These are phyloP conservation scores for Limnodromus scolopaceus DNA, from an alignment of 2,797 vertebrate species.

Conservation along the genomic window DNA sequence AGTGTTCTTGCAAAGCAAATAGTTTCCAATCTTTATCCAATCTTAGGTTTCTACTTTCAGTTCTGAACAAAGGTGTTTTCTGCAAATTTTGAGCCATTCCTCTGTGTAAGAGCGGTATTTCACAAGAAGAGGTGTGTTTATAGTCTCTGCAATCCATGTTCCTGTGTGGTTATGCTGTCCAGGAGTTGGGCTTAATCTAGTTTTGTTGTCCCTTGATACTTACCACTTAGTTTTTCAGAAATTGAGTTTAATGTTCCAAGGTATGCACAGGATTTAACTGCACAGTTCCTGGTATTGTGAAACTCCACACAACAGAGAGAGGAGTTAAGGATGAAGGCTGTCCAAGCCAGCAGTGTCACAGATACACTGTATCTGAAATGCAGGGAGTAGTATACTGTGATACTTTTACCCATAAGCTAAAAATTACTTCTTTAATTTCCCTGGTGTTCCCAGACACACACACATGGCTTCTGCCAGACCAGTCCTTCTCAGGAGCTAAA, in stretches of 20 bases:
- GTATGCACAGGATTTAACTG: neutral
- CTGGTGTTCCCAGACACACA: neutral
- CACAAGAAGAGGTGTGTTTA: neutral
- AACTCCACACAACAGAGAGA: neutral
- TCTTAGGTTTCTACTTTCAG: neutral
- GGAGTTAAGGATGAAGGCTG: neutral
- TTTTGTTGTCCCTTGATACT: constrained; percentile 8
- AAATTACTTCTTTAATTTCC: neutral
- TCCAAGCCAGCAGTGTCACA: neutral
- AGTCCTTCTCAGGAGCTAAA: neutral
- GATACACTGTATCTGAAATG: neutral
- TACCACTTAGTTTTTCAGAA: neutral
- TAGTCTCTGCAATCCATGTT: neutral
- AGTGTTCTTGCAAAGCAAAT: neutral
- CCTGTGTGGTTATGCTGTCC: neutral
- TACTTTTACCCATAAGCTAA: neutral
- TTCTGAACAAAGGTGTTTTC: neutral
- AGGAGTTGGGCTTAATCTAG: neutral
- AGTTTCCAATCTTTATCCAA: neutral
- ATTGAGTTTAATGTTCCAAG: neutral
- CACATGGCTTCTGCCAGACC: neutral
- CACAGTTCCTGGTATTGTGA: neutral
- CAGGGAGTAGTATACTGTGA: neutral
- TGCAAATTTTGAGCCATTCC: neutral
- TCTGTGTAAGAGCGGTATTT: neutral